These are phyloP conservation scores for Asbolus verrucosus DNA, from an alignment of 1,140 invertebrate species.

Conservation along the genomic window DNA sequence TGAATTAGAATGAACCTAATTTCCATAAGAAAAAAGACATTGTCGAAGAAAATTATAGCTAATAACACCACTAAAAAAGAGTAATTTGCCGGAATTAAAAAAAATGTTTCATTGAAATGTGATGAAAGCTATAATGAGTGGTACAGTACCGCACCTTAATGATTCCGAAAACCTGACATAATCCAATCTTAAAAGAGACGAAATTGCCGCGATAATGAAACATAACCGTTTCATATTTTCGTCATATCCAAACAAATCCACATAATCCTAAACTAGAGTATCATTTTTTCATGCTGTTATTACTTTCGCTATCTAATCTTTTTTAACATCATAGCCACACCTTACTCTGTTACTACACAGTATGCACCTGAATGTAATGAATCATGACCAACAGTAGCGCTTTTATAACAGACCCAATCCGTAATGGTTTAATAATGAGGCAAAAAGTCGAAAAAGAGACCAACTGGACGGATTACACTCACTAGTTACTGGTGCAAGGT, in stretches of 20 bases:
- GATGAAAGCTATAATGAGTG: too few species aligned
- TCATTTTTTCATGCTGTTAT: slow-evolving; percentile 26
- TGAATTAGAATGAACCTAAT: too few species aligned
- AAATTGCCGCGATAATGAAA: slow-evolving; percentile 30
- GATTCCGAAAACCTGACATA: too few species aligned
- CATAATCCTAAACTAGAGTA: slow-evolving; percentile 24
- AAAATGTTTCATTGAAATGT: too few species aligned
- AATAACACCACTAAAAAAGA: too few species aligned
- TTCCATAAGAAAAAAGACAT: too few species aligned
- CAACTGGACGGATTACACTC: slow-evolving; percentile 12
- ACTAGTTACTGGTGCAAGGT: slow-evolving; percentile 31
- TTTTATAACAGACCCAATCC: background rate
- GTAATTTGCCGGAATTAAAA: too few species aligned
- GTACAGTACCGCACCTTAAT: too few species aligned
- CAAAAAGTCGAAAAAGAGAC: slow-evolving; percentile 8
- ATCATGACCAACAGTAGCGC: slow-evolving; percentile 20
- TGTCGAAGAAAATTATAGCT: too few species aligned
- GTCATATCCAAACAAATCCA: slow-evolving; percentile 18
- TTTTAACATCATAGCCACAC: slow-evolving; percentile 33
- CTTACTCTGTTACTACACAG: slow-evolving; percentile 9
- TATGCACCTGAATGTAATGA: slow-evolving; percentile 28
- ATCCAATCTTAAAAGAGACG: too few species aligned
- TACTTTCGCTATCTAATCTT: slow-evolving; percentile 38
- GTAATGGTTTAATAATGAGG: slow-evolving; percentile 15
- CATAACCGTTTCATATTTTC: slow-evolving; percentile 12